Conservation (phyloP, 2,888 invertebrate genomes). For the Cephus rjabovi region DNA sequence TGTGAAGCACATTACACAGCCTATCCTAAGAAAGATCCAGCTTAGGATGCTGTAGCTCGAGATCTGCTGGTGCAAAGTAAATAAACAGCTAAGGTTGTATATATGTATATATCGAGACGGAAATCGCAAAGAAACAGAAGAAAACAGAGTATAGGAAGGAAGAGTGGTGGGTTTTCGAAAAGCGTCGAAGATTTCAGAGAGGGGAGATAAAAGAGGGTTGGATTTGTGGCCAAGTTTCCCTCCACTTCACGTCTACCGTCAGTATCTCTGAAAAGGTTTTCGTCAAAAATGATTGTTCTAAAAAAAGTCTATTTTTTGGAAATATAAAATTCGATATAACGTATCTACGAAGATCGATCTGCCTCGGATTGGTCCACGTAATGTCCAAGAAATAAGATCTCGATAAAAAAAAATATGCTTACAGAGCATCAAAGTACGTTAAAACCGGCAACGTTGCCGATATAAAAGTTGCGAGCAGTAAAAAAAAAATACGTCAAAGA, state of each 20-base stretch:
- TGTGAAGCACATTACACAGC: not conserved
- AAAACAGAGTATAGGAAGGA: not conserved
- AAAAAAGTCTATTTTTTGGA: not conserved
- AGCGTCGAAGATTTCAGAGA: not conserved
- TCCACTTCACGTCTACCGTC: not conserved
- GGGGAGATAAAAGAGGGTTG: no score
- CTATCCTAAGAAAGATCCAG: not conserved
- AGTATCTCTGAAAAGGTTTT: not conserved
- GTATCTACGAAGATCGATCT: not conserved
- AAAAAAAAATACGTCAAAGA: not conserved
- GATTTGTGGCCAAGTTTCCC: not conserved
- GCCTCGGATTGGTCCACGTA: not conserved
- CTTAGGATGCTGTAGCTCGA: not conserved
- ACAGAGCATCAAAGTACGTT: not conserved
- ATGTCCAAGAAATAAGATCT: not conserved
- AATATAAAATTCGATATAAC: not conserved
- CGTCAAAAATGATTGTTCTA: not conserved
- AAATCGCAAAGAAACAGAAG: not conserved
- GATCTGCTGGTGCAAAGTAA: not conserved
- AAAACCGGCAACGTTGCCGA: not conserved
- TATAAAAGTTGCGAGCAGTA: not conserved
- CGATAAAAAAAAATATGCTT: not conserved
- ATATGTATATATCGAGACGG: not conserved
- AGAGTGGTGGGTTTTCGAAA: not conserved
- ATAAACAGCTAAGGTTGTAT: not conserved